These are phyloP conservation scores for Osmerus eperlanus DNA, from an alignment of 2,113 vertebrate species.

Conservation along the genomic window DNA sequence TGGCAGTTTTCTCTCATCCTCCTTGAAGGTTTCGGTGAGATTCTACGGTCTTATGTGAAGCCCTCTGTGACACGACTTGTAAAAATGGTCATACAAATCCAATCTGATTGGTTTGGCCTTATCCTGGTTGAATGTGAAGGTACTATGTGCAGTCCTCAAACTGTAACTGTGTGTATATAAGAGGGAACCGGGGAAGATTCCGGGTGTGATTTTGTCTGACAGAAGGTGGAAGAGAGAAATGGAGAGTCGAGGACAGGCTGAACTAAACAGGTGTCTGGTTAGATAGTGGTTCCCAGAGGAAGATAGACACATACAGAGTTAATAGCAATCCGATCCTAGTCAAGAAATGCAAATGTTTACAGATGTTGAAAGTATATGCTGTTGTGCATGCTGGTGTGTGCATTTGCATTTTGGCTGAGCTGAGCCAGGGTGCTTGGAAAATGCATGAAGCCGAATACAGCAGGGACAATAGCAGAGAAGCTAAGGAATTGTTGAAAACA, in stretches of 20 bases:
- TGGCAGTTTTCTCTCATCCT: too few relatives aligned
- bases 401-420: not conserved
- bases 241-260: not conserved
- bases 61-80: too few relatives aligned
- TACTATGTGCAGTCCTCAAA: constrained; percentile 7
- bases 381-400: too few relatives aligned
- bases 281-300: constrained; percentile 17
- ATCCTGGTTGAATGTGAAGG: too few relatives aligned
- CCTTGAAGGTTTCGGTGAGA: too few relatives aligned
- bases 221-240: not conserved
- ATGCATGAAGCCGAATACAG: too few relatives aligned
- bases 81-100: too few relatives aligned
- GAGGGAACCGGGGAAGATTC: not conserved
- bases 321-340: constrained; percentile 1
- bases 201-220: not conserved
- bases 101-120: too few relatives aligned
- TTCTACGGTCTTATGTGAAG: too few relatives aligned
- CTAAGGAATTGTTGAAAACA: too few relatives aligned
- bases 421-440: too few relatives aligned
- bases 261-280: constrained; percentile 15
- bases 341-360: not conserved
- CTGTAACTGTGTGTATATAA: constrained; percentile 14
- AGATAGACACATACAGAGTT: constrained; percentile 9
- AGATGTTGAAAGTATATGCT: not conserved
- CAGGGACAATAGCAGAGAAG: too few relatives aligned